A percentile compares a stretch with the other conserved stretches of the same genome.
Conservation (phyloP, 1,140 invertebrate species). For the Physella acuta region DNA sequence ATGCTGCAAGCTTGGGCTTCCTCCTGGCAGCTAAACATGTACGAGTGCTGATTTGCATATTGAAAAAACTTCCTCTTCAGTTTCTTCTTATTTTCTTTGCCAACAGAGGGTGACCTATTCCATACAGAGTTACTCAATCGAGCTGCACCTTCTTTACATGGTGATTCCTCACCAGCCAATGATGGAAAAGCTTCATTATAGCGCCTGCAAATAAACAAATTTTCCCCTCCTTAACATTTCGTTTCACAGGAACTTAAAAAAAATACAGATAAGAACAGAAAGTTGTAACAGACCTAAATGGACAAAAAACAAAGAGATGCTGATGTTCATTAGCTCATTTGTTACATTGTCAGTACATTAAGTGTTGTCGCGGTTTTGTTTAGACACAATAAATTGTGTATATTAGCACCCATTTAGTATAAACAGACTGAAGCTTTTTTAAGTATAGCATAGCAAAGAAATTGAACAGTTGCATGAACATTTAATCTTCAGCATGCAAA, state of each 20-base stretch:
- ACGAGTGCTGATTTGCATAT: neutral
- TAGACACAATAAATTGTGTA: too few species aligned
- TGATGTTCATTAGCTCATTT: too few species aligned
- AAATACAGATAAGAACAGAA: neutral
- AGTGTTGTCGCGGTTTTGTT: too few species aligned
- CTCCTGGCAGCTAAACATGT: neutral
- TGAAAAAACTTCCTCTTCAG: neutral
- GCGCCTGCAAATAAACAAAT: slow-evolving; percentile 3
- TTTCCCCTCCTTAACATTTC: too few species aligned
- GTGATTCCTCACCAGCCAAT: neutral
- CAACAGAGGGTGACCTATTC: neutral
- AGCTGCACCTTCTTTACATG: neutral
- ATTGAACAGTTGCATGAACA: too few species aligned
- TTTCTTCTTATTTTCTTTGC: neutral
- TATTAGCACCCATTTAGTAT: too few species aligned
- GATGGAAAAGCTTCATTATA: slow-evolving; percentile 21
- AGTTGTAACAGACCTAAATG: too few species aligned
- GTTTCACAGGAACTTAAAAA: neutral
- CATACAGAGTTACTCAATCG: slow-evolving; percentile 2
- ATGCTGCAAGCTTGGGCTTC: slow-evolving; percentile 14
- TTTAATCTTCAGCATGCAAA: too few species aligned
- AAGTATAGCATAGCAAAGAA: too few species aligned
- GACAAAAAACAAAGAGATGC: neutral
- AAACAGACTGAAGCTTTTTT: too few species aligned
- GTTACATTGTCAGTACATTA: too few species aligned